Percentiles rank a stretch among this genome's conserved stretches.
Evolutionary conservation across 2,888 invertebrate species (phyloP).

Genomic region (Rambutsinella grinnellia): DNA sequence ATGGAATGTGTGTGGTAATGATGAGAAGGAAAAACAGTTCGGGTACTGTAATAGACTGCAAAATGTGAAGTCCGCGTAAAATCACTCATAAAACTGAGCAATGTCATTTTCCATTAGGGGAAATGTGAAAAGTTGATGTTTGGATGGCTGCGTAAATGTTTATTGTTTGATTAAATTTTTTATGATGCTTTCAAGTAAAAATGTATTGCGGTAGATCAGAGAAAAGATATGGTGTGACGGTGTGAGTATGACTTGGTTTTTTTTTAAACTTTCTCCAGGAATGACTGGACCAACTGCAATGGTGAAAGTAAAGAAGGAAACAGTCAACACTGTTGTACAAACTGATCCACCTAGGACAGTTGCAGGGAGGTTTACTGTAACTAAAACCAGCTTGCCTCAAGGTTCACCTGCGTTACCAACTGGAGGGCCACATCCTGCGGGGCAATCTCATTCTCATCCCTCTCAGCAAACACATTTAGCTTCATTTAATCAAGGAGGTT

Average conservation of each 20-base stretch:
- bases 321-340: slow-evolving; percentile 43
- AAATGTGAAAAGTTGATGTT: too few species aligned
- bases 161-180: too few species aligned
- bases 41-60: too few species aligned
- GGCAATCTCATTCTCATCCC: slow-evolving; percentile 7
- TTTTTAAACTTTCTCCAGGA: slow-evolving; percentile 21
- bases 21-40: too few species aligned
- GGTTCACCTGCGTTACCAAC: slow-evolving; percentile 69
- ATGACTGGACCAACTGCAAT: slow-evolving; percentile 41
- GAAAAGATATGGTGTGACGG: background rate
- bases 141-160: too few species aligned
- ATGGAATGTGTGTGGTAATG: too few species aligned
- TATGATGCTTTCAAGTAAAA: background rate
- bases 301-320: slow-evolving; percentile 53
- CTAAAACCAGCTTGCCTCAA: slow-evolving; percentile 68
- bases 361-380: slow-evolving; percentile 58
- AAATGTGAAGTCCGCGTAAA: too few species aligned
- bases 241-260: background rate
- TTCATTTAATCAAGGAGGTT: slow-evolving; percentile 27
- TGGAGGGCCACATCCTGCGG: slow-evolving; percentile 3
- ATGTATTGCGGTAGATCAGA: background rate
- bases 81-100: too few species aligned
- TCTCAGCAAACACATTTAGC: slow-evolving; percentile 19
- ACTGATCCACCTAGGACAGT: slow-evolving; percentile 55
- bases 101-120: too few species aligned